Evolutionary conservation across 2,113 vertebrate genomes (phyloP), one percentile per base, ranked within the genome.

Genomic region (Progne subis): DNA sequence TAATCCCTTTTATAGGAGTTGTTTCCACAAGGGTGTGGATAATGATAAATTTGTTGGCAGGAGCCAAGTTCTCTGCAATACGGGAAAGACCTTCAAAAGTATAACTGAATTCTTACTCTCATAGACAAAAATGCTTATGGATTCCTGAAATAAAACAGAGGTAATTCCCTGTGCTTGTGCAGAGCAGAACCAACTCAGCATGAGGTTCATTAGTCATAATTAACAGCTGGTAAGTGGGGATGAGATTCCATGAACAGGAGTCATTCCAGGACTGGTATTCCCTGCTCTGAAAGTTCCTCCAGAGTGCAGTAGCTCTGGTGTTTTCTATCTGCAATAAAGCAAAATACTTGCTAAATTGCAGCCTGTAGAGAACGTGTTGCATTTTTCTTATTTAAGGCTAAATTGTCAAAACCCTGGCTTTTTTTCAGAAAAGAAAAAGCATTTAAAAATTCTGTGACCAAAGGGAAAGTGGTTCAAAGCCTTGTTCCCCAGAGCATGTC

Each of bases 21-120:
- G n/a, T 82, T 92, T 79, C 92, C 72, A 21, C 29, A 57, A n/a
- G 86, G 86, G 77, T 78, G 80, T 94, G 83, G 64, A 43, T 92
- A 88, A 85, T 64, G 43, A 69, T 91, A 74, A 49, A 90, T 91
- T 65, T 70, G 18, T 76, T 95, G 90, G 70, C 86, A 92, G 50
- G 44, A 86, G 7, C 10, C 8, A 59, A 37, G 32, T 32, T 88
- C 49, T 77, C 44, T 72, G 29, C 49, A 72, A 32, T 85, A 77
- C 0, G 11, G 37, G 37, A 67, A 88, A 75, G 34, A 29, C 18
- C 14, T 88, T 63, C 18, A 18, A 12, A 79, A 88, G 14, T 23
- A 1, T 20, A 34, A 65, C 71, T 79, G 47, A 61, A 13, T 57
- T 23, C 55, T 92, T 79, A 39, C 13, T 70, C 6, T 55, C 14